Evolutionary conservation across 2,797 vertebrate genomes (phyloP).

Genomic region (Eleutherodactylus coqui): DNA sequence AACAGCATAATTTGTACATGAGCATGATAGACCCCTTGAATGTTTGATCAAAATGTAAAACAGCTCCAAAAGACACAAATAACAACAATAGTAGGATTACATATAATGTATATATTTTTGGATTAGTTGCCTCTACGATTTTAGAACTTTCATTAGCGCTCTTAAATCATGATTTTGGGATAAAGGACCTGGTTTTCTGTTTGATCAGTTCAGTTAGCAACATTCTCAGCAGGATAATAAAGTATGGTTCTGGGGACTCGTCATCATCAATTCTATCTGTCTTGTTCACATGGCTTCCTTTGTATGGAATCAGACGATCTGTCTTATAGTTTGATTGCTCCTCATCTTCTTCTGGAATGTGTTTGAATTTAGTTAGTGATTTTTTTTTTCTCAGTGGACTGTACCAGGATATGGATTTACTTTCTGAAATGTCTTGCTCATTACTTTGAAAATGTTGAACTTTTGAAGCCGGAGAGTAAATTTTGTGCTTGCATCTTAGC

Average conservation of each 20-base stretch:
- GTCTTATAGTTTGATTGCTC: neutral
- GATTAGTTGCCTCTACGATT: neutral
- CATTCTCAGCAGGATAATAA: neutral
- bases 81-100: neutral
- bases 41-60: neutral
- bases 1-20: neutral
- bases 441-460: constrained; percentile 13
- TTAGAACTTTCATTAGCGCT: neutral
- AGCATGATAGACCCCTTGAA: neutral
- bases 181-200: neutral
- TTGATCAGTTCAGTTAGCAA: neutral
- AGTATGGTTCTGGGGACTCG: neutral
- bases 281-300: neutral
- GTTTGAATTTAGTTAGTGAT: neutral
- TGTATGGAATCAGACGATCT: neutral
- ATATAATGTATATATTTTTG: neutral
- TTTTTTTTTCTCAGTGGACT: neutral
- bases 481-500: constrained; percentile 49
- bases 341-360: constrained; percentile 15
- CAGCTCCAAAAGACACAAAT: neutral
- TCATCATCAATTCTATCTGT: neutral
- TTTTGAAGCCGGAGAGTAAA: neutral
- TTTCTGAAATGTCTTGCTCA: constrained; percentile 27
- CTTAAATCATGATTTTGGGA: neutral
- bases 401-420: neutral